phyloP scores from a whole-genome alignment of 2,113 vertebrate genomes.

The Xiphophorus couchianus region DNA sequence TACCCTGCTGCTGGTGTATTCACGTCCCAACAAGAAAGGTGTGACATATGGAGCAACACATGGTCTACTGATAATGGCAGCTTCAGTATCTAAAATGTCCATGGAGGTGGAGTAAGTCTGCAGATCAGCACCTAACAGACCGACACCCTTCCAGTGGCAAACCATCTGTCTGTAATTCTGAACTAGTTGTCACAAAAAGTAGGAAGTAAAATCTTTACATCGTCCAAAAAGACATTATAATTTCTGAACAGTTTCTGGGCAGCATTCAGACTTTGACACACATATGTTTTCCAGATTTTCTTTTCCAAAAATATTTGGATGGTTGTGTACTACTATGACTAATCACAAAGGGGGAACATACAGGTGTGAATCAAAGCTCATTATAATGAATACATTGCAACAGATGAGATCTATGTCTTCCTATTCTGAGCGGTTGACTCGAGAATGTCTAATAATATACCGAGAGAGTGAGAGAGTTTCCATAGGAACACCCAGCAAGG shows the following conservation, averaged over 20 bases:
- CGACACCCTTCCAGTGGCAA: too few species aligned
- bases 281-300: too few species aligned
- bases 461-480: constrained; percentile 71
- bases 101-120: too few species aligned
- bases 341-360: neutral
- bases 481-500: constrained; percentile 78
- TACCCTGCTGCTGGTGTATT: constrained; percentile 36
- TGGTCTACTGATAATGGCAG: constrained; percentile 38
- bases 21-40: constrained; percentile 28
- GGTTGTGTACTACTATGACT: neutral
- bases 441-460: constrained; percentile 76
- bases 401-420: constrained; percentile 62
- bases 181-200: too few species aligned
- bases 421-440: constrained; percentile 69
- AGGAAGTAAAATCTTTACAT: too few species aligned
- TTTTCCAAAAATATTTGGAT: too few species aligned
- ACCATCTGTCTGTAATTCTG: too few species aligned
- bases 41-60: constrained; percentile 44
- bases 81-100: constrained; percentile 10
- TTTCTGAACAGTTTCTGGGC: too few species aligned
- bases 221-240: too few species aligned
- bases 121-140: too few species aligned
- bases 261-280: too few species aligned
- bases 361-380: constrained; percentile 33
- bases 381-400: constrained; percentile 43